These are phyloP conservation scores for Drosophila yooni DNA, from an alignment of 2,888 invertebrate genomes.

Conservation along the genomic window DNA sequence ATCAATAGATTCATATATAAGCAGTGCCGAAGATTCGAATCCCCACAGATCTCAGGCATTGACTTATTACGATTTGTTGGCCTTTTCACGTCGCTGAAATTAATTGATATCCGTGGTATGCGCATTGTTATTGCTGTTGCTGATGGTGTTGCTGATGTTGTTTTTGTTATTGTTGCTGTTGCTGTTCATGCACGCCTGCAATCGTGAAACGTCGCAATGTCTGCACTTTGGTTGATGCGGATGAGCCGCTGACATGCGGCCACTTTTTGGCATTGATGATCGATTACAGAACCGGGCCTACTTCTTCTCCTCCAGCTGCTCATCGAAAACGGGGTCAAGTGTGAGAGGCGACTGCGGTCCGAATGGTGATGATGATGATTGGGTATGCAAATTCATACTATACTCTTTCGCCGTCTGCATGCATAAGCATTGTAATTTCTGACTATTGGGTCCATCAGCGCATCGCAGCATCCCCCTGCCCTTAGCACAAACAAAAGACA, in stretches of 20 bases:
- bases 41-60: slow-evolving; percentile 53
- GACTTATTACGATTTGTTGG: slow-evolving; percentile 80
- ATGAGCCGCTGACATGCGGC: slow-evolving; percentile 62
- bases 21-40: slow-evolving; percentile 40
- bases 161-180: slow-evolving; percentile 19
- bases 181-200: slow-evolving; percentile 35
- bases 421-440: slow-evolving; percentile 69
- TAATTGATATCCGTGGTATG: slow-evolving; percentile 80
- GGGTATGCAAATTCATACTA: slow-evolving; percentile 69
- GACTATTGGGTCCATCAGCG: slow-evolving; percentile 68
- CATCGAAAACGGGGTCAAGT: slow-evolving; percentile 71
- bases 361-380: slow-evolving; percentile 50
- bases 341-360: slow-evolving; percentile 55
- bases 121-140: slow-evolving; percentile 65
- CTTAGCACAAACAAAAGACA: slow-evolving; percentile 42
- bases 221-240: slow-evolving; percentile 60
- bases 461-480: slow-evolving; percentile 12
- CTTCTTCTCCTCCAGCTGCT: slow-evolving; percentile 4
- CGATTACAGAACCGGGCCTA: slow-evolving; percentile 72
- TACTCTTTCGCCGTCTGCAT: slow-evolving; percentile 9
- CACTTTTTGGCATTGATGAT: slow-evolving; percentile 72
- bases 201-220: slow-evolving; percentile 51
- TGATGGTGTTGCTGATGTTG: slow-evolving; percentile 5
- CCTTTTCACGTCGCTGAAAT: slow-evolving; percentile 78
- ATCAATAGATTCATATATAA: slow-evolving; percentile 55